A percentile compares a stretch with the other conserved stretches of the same genome.
Evolutionary conservation across 2,797 vertebrate species (phyloP).

Genomic region (Orientallactaga sibirica): DNA sequence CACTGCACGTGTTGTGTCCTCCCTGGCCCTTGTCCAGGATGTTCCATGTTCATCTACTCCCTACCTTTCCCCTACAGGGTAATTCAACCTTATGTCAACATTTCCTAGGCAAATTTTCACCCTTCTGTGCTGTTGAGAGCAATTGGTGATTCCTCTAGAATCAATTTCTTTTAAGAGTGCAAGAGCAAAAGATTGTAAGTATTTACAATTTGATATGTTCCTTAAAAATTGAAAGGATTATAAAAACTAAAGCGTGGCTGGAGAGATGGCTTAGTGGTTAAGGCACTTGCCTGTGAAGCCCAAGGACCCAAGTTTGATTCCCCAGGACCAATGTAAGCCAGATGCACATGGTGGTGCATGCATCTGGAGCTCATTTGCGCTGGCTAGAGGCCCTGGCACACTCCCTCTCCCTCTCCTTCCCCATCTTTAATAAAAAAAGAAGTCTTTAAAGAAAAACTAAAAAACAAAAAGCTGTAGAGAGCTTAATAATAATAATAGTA

Average conservation of each 20-base stretch:
- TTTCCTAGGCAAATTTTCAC: slow-evolving; percentile 15
- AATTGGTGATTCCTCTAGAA: neutral
- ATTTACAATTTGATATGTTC: slow-evolving; percentile 28
- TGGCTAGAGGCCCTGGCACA: no score
- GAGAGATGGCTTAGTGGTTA: no score
- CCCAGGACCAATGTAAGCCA: no score
- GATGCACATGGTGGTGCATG: no score
- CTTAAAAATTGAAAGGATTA: slow-evolving; percentile 8
- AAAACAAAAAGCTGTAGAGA: neutral
- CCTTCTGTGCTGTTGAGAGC: neutral
- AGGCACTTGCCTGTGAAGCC: no score
- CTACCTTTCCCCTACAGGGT: neutral
- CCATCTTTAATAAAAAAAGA: no score
- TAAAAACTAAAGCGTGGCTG: neutral
- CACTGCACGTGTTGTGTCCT: neutral
- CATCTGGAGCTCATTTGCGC: no score
- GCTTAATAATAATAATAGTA: neutral
- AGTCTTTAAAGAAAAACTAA: neutral
- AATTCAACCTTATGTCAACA: neutral
- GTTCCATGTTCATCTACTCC: neutral
- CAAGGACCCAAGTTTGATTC: no score
- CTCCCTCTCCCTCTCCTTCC: no score
- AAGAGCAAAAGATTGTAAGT: slow-evolving; percentile 54
- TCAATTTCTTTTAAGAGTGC: slow-evolving; percentile 20
- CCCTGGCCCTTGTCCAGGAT: no score